These are phyloP conservation scores for Hipparchia semele DNA, from an alignment of 2,888 invertebrate species.

Conservation along the genomic window DNA sequence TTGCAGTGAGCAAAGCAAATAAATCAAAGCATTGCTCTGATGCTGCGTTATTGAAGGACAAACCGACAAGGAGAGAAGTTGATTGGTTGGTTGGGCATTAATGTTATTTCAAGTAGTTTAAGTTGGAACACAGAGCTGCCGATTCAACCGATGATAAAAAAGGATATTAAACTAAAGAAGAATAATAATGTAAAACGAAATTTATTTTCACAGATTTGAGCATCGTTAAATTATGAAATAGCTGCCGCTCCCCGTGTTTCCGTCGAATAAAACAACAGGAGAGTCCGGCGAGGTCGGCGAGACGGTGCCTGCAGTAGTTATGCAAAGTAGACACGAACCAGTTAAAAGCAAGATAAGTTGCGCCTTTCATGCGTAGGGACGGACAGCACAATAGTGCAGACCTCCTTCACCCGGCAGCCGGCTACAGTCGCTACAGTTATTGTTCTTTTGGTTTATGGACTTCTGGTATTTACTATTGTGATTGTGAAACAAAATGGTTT, in stretches of 20 bases:
- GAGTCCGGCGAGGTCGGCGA: not conserved
- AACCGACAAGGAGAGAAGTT: no score
- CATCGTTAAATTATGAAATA: not conserved
- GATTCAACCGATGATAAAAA: not conserved
- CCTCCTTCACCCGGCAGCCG: not conserved
- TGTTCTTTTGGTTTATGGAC: not conserved
- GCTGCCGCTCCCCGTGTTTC: not conserved
- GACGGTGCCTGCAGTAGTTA: not conserved
- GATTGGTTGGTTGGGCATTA: no score
- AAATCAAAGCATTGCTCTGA: no score
- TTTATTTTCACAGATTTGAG: not conserved
- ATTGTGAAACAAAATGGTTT: not conserved
- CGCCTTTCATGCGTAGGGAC: not conserved
- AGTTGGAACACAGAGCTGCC: no score
- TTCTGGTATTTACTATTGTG: not conserved
- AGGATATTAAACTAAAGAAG: not conserved
- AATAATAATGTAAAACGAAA: not conserved
- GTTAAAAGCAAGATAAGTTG: not conserved
- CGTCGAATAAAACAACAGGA: not conserved
- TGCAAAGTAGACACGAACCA: not conserved
- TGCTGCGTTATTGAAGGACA: no score
- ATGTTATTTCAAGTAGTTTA: no score
- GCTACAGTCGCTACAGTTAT: no score
- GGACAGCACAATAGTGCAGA: slow-evolving; percentile 2
- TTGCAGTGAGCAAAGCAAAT: no score